Evolutionary conservation across 2,797 vertebrate species (phyloP), one percentile per base, ranked within the genome.

Genomic region (Ara ararauna): DNA sequence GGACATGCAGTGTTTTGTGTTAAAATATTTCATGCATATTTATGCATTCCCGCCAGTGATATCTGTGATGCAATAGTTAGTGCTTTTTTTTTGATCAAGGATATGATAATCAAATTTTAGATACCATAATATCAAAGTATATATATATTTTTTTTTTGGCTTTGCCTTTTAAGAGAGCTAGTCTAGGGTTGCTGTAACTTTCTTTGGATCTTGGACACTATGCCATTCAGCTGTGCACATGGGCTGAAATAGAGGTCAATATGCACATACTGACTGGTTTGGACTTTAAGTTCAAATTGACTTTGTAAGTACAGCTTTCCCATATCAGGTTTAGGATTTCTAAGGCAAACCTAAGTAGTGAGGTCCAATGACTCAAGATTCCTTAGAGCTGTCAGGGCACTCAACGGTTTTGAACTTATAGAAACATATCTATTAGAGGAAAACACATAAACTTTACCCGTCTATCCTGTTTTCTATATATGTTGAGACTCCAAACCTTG

Each of bases 211-310:
- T 68, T 70, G 48, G 48, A 29, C 16, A 1, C 40, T 65, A n/a
- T 82, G 32, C 1, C 8, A 11, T 75, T 60, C 1, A 5, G 24
- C 26, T 1, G 1, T 48, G 48, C 17, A 2, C 8, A 8, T 42
- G n/a, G 73, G 23, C 48, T 91, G 17, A 72, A 71, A 20, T 11
- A 78, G 56, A 62, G 20, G 10, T 68, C 36, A 73, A 12, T 29
- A 26, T 61, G 42, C 24, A 24, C 13, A 11, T n/a, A 30, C 11
- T n/a, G 48, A 51, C 58, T 13, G 23, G 23, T 87, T 65, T 89
- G 47, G 58, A 36, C 45, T 58, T 24, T 11, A 36, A 36, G 34
- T 34, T 60, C 56, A 60, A 36, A 60, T 16, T 60, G 24, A 26
- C 56, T 60, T 24, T 24, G 2, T 18, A 74, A 44, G 29, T 48